Evolutionary conservation across 2,888 invertebrate genomes (phyloP).

Genomic region (Drosophila leonis): DNA sequence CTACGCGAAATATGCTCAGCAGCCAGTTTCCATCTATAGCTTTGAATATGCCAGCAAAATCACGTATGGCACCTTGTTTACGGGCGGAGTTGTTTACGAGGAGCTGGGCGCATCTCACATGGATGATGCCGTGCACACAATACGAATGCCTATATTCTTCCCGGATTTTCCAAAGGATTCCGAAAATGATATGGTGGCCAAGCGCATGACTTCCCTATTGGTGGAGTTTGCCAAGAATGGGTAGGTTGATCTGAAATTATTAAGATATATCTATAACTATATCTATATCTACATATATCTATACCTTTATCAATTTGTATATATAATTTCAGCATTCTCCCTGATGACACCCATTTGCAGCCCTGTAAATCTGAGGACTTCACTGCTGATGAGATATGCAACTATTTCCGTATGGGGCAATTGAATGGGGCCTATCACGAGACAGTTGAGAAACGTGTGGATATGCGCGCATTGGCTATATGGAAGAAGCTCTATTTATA

Average conservation of each 20-base stretch:
- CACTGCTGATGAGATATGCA: slow-evolving; percentile 65
- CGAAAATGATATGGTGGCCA: slow-evolving; percentile 81
- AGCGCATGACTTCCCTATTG: slow-evolving; percentile 84
- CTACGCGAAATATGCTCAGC: slow-evolving; percentile 42
- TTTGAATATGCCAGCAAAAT: slow-evolving; percentile 84
- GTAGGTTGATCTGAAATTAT: slow-evolving; percentile 72
- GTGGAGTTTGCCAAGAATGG: slow-evolving; percentile 86
- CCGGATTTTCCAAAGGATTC: slow-evolving; percentile 74
- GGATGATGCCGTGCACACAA: slow-evolving; percentile 86
- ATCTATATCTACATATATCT: background rate
- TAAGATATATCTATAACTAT: background rate
- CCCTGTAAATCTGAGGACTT: slow-evolving; percentile 59
- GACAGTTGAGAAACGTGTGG: slow-evolving; percentile 35
- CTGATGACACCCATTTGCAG: slow-evolving; percentile 14
- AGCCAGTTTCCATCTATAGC: slow-evolving; percentile 85
- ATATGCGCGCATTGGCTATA: slow-evolving; percentile 39
- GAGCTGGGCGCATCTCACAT: slow-evolving; percentile 84
- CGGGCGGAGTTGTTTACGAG: slow-evolving; percentile 26
- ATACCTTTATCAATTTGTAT: background rate
- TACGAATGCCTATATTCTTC: slow-evolving; percentile 84
- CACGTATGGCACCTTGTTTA: slow-evolving; percentile 79
- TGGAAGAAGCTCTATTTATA: slow-evolving; percentile 56
- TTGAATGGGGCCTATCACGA: slow-evolving; percentile 42
- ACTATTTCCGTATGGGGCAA: slow-evolving; percentile 74
- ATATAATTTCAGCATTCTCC: slow-evolving; percentile 38